Evolutionary conservation across 2,888 invertebrate species (phyloP), one percentile per base, ranked within the genome.

Genomic region (Harpagoxenus sublaevis): DNA sequence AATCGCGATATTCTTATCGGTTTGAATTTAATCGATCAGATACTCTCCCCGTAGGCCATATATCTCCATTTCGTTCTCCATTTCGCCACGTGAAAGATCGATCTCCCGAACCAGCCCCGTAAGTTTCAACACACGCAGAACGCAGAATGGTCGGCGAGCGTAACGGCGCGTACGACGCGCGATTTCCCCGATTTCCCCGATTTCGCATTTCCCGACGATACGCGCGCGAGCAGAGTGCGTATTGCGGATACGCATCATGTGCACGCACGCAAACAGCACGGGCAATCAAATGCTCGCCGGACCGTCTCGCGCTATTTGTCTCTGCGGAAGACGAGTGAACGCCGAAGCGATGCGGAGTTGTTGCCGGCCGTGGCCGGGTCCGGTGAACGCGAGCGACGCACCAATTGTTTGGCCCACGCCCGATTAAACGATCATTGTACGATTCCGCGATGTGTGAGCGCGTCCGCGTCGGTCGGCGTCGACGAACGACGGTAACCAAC

Each of bases 351-450:
- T 63, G 66, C 84, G 60, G 86, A 85, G 84, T 89, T 89, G 92
- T 89, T 87, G 86, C 74, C 85, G 86, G 86, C 74, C 85, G 86
- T 66, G 83, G 86, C 42, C 3, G 39, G 39, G 79, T 57, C 73
- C 74, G 73, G 73, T 75, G 45, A 35, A 28, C 74, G 73, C 89
- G 87, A 88, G 88, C 83, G 89, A 88, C 89, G 86, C 90, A 89
- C 89, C 94, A 92, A 95, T 94, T 94, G 95, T 95, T 95, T 92
- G 94, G 92, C 91, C 91, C 93, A 94, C 92, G 94, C 91, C 93
- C 94, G 94, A 95, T 95, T 94, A 93, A 95, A 94, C 93, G 94
- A 94, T 94, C 93, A 93, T 93, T 93, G 93, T 92, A 89, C 89
- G 92, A 93, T 92, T 90, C 78, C 85, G 87, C 89, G 89, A 89